Evolutionary conservation across 2,888 invertebrate genomes (phyloP).

Genomic region (Spodoptera littoralis): DNA sequence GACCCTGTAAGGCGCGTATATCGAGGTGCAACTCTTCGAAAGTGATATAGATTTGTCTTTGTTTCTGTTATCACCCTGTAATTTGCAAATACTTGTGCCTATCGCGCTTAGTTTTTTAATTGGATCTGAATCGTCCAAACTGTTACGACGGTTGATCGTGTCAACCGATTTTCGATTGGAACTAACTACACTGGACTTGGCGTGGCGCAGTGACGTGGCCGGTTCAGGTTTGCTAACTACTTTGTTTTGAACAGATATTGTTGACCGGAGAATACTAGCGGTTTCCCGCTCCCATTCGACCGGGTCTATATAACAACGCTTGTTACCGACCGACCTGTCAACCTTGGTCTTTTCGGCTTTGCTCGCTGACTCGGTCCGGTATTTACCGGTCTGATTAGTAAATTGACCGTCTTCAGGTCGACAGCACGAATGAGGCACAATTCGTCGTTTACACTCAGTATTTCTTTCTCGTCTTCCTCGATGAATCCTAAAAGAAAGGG

Average conservation of each 20-base stretch:
- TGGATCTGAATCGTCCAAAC: constrained; percentile 71
- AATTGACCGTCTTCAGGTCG: constrained; percentile 72
- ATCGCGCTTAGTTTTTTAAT: constrained; percentile 83
- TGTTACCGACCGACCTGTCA: constrained; percentile 86
- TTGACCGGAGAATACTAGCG: constrained; percentile 86
- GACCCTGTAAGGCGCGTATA: constrained; percentile 80
- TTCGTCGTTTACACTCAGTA: constrained; percentile 77
- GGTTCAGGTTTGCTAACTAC: constrained; percentile 70
- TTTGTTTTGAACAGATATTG: constrained; percentile 84
- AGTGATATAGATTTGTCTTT: constrained; percentile 78
- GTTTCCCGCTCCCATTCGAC: constrained; percentile 88
- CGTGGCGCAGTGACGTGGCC: constrained; percentile 68
- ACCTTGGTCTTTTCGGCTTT: constrained; percentile 78
- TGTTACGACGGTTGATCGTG: constrained; percentile 69
- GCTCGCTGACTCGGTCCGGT: constrained; percentile 82
- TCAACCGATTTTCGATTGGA: constrained; percentile 67
- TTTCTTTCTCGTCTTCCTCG: constrained; percentile 85
- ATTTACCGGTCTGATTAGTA: constrained; percentile 71
- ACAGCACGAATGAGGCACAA: constrained; percentile 83
- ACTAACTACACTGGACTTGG: constrained; percentile 74
- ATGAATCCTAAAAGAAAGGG: constrained; percentile 84
- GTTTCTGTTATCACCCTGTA: constrained; percentile 74
- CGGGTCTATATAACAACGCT: constrained; percentile 87
- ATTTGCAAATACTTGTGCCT: constrained; percentile 81
- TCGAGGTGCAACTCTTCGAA: constrained; percentile 81